These are phyloP conservation scores for Astreopora myriophthalma DNA, from an alignment of 64 coral and sea anemone species.

Conservation along the genomic window DNA sequence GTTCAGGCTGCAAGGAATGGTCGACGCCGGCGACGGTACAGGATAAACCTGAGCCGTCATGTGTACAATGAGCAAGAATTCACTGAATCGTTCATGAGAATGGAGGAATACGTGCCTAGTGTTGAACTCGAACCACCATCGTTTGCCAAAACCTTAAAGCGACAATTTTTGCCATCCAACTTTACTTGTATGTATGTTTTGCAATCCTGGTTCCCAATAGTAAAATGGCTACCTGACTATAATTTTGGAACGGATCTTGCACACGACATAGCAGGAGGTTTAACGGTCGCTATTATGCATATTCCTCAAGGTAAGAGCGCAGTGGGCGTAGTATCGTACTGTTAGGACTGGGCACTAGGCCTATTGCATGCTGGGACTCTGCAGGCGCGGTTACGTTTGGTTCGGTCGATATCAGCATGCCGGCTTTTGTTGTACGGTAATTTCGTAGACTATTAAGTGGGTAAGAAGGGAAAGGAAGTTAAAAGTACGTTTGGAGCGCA, in stretches of 20 bases:
- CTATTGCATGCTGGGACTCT: no score
- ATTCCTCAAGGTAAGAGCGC: constrained; percentile 79
- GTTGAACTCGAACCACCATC: not conserved
- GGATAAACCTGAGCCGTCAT: constrained; percentile 41
- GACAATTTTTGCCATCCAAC: constrained; percentile 22
- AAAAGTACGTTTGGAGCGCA: not conserved
- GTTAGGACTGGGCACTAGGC: no score
- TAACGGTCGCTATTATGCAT: constrained; percentile 87
- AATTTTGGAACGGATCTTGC: constrained; percentile 51
- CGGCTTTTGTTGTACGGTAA: no score
- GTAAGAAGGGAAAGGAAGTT: not conserved
- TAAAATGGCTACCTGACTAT: constrained; percentile 81
- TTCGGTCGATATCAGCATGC: no score
- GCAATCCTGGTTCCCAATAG: constrained; percentile 84
- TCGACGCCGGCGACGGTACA: not conserved
- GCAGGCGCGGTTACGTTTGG: no score
- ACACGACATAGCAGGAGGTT: constrained; percentile 69
- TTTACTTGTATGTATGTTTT: constrained; percentile 47
- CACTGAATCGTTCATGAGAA: constrained; percentile 32
- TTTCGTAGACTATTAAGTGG: no score
- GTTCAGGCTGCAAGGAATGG: not conserved
- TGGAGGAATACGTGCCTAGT: not conserved
- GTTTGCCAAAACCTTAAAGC: not conserved
- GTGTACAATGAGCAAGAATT: constrained; percentile 71
- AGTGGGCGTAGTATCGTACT: no score